Evolutionary conservation across 2,113 vertebrate genomes (phyloP).

Genomic region (Trematomus loennbergii): DNA sequence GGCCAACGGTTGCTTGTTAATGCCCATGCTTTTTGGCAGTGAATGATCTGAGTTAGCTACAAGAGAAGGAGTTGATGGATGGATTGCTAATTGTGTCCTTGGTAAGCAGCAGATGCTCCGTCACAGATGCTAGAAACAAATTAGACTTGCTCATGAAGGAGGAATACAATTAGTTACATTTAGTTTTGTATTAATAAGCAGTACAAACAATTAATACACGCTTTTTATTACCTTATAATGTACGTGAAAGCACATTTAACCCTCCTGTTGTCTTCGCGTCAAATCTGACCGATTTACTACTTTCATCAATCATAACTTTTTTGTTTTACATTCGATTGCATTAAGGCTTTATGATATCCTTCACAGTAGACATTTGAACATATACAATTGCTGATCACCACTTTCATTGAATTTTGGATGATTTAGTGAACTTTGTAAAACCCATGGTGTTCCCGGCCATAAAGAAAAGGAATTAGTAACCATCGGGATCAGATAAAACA

Average conservation of each 20-base stretch:
- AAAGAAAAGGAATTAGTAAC: no score
- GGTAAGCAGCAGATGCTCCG: constrained; percentile 76
- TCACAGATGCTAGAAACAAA: constrained; percentile 77
- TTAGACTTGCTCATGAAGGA: constrained; percentile 61
- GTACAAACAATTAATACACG: constrained; percentile 22
- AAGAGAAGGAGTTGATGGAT: constrained; percentile 71
- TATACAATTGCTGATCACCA: no score
- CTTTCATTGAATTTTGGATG: no score
- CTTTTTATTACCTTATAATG: not conserved
- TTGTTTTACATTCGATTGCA: no score
- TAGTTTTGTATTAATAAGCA: constrained; percentile 27
- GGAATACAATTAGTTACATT: constrained; percentile 45
- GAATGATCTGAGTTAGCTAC: constrained; percentile 52
- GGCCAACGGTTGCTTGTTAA: constrained; percentile 68
- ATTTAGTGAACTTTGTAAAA: no score
- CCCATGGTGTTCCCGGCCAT: no score
- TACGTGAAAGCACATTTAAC: not conserved
- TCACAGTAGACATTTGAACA: no score
- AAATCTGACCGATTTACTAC: no score
- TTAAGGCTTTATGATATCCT: no score
- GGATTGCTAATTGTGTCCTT: constrained; percentile 76
- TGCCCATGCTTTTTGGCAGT: constrained; percentile 69
- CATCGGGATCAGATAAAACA: no score
- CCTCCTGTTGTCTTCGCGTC: no score
- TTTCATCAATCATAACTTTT: no score